Percentiles rank a stretch among this genome's conserved stretches.
These are phyloP conservation scores for Microhierax caerulescens DNA, from an alignment of 2,797 vertebrate genomes.

Conservation along the genomic window DNA sequence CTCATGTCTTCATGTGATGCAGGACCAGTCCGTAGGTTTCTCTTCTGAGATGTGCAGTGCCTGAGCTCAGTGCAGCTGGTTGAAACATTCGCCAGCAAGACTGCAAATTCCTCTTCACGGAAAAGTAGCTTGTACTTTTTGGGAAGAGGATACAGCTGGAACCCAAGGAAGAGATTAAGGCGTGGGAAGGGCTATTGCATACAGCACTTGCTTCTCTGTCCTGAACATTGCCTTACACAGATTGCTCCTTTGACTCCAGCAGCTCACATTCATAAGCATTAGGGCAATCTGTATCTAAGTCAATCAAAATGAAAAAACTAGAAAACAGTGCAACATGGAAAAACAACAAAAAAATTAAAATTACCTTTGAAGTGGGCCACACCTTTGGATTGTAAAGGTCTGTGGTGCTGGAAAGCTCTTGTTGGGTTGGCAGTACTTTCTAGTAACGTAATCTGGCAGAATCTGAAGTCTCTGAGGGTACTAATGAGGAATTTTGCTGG, in stretches of 20 bases:
- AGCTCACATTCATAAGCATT: not conserved
- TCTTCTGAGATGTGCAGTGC: not conserved
- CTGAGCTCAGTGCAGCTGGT: not conserved
- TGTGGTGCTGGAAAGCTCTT: not conserved
- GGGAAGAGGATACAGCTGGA: not conserved
- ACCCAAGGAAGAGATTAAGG: not conserved
- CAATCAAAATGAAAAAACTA: not conserved
- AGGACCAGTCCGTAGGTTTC: not conserved
- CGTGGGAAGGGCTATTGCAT: not conserved
- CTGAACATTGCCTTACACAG: not conserved
- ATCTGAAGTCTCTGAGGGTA: not conserved
- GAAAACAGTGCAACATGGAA: not conserved
- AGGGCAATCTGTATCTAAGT: not conserved
- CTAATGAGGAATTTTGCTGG: not conserved
- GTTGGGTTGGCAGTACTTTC: not conserved
- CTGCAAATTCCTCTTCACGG: not conserved
- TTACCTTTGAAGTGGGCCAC: not conserved
- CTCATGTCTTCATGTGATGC: not conserved
- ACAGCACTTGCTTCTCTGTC: not conserved
- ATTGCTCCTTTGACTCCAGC: not conserved
- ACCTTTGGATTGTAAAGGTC: not conserved
- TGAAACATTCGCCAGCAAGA: not conserved
- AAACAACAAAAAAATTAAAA: not conserved
- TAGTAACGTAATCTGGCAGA: not conserved
- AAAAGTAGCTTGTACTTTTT: not conserved